phyloP scores from a whole-genome alignment of 1,140 invertebrate species.

The Sogatella furcifera region DNA sequence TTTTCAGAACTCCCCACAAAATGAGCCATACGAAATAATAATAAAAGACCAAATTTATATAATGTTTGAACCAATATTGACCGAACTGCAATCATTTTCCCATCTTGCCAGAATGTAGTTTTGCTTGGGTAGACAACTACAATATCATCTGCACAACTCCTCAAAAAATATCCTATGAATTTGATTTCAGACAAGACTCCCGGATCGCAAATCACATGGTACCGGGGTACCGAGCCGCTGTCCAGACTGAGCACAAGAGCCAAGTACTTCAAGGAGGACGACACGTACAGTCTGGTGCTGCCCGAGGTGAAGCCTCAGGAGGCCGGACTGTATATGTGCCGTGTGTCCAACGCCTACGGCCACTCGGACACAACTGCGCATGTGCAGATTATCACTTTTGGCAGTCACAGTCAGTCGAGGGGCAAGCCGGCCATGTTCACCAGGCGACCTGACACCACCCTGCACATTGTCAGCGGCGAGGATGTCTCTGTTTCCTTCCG shows the following conservation, averaged over 20 bases:
- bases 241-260: slow-evolving; percentile 43
- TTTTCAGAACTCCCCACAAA: too few species aligned
- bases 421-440: slow-evolving; percentile 67
- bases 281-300: slow-evolving; percentile 77
- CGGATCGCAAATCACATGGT: slow-evolving; percentile 53
- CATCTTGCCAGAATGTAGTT: too few species aligned
- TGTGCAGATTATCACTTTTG: slow-evolving; percentile 51
- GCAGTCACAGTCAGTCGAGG: slow-evolving; percentile 33
- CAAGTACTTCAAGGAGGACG: slow-evolving; percentile 61
- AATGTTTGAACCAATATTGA: too few species aligned
- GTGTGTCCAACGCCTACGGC: slow-evolving; percentile 65
- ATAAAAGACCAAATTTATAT: too few species aligned
- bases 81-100: too few species aligned
- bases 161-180: too few species aligned
- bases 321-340: slow-evolving; percentile 77
- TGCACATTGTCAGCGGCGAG: slow-evolving; percentile 61
- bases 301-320: slow-evolving; percentile 68
- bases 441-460: slow-evolving; percentile 59
- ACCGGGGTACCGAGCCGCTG: slow-evolving; percentile 46
- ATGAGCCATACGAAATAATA: too few species aligned
- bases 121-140: too few species aligned
- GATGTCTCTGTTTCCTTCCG: slow-evolving; percentile 70
- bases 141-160: too few species aligned
- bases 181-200: too few species aligned
- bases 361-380: slow-evolving; percentile 58